Evolutionary conservation across 2,113 vertebrate genomes (phyloP).

Genomic region (Crotalus helleri): DNA sequence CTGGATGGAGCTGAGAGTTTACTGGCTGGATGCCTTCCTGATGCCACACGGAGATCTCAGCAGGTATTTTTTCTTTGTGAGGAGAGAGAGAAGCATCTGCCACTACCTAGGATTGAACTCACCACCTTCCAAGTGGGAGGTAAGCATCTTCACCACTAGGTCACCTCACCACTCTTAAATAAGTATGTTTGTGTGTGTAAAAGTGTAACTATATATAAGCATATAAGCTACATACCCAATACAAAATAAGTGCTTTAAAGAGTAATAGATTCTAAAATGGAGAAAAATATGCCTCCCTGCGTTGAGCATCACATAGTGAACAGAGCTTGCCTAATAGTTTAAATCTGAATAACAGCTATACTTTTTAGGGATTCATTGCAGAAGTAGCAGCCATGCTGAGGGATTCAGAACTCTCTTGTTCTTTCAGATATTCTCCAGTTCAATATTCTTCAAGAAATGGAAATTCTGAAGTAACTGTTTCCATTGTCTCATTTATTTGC

Average conservation of each 20-base stretch:
- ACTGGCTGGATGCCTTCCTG: too few relatives aligned
- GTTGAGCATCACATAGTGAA: not conserved
- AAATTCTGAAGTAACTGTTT: not conserved
- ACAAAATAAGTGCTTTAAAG: not conserved
- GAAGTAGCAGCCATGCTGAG: not conserved
- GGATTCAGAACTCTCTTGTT: not conserved
- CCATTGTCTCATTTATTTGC: not conserved
- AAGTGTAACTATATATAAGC: too few relatives aligned
- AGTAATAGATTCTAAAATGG: not conserved
- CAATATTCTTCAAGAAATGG: not conserved
- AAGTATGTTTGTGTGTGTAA: too few relatives aligned
- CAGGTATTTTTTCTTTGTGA: too few relatives aligned
- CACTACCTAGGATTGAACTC: too few relatives aligned
- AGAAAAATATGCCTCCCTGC: not conserved
- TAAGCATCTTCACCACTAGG: too few relatives aligned
- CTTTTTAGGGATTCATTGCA: not conserved
- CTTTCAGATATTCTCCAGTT: not conserved
- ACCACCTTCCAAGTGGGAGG: too few relatives aligned
- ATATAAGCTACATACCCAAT: not conserved
- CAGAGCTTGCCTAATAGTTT: not conserved
- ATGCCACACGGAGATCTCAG: too few relatives aligned
- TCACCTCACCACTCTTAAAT: too few relatives aligned
- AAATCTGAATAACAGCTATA: not conserved
- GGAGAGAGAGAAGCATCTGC: too few relatives aligned
- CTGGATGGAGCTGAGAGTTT: too few relatives aligned